Base-by-base conservation (phyloP, 2,888 invertebrate species). In the Phalera bucephala region DNA sequence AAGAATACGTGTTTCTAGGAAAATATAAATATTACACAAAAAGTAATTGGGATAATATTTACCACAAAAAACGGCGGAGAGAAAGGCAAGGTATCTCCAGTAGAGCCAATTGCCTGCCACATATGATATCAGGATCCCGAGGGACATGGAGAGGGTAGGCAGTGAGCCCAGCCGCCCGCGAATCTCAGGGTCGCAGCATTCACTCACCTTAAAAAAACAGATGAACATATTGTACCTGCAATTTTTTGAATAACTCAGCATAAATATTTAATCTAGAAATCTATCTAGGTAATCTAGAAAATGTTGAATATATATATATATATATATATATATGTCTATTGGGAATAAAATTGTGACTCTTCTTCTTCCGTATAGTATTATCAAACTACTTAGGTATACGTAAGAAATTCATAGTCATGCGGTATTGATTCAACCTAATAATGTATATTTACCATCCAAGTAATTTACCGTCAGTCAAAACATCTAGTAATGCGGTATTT, bases 121-220 rank as follows among this genome's bases (percentile, higher is more conserved):
- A 60, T 93, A 93, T 0, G 91, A 91, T 14, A 91, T 54, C 9
- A 94, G 77, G 45, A 94, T 93, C 1, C 94, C 94, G 8, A 92
- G 52, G 0, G 93, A 92, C 84, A 93, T 91, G 33, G 91, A 91
- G 9, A 94, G 78, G n/a, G 93, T 92, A 1, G 93, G 92, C 30
- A 93, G 78, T 0, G 93, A 92, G 0, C 93, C 93, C 11, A 94
- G 74, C 6, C 91, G 79, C 1, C 94, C 94, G 8, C 94, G 89
- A 34, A 92, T 90, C 49, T 91, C 90, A 0, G 92, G 91, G 34
- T 92, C 91, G 4, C 93, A 91, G 57, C 93, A 92, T 67, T 94
- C 94, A 54, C 91, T 91, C 35, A 91, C 91, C 91, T 91, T 9
- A 11, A 29, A 19, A 27, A 27, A 58, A 1, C 72, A 58, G 22